Evolutionary conservation across 2,888 invertebrate genomes (phyloP).

Genomic region (Prosopocoilus inquinatus): DNA sequence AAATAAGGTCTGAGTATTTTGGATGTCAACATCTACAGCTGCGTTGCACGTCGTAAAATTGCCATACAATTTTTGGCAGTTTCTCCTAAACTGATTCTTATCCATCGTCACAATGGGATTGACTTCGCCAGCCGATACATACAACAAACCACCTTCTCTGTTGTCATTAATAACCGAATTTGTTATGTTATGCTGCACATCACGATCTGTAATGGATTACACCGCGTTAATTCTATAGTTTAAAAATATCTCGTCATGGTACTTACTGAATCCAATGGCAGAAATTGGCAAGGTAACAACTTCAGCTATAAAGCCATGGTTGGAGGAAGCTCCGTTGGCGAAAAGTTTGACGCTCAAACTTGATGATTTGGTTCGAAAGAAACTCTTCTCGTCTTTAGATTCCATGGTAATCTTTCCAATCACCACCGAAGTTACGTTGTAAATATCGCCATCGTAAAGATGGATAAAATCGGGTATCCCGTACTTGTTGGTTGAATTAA

Average conservation of each 20-base stretch:
- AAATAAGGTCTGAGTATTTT: constrained; percentile 87
- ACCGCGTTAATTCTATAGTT: neutral
- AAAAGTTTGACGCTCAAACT: constrained; percentile 88
- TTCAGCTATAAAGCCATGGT: constrained; percentile 96
- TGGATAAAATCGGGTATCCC: constrained; percentile 81
- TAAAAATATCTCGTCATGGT: constrained; percentile 7
- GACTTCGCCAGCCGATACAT: constrained; percentile 90
- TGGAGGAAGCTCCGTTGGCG: constrained; percentile 92
- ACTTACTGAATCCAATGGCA: constrained; percentile 84
- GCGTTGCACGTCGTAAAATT: constrained; percentile 89
- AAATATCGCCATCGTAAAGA: constrained; percentile 90
- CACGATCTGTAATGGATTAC: constrained; percentile 66
- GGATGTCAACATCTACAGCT: constrained; percentile 84
- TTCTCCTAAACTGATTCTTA: constrained; percentile 79
- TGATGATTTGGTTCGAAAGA: constrained; percentile 73
- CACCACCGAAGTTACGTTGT: constrained; percentile 73
- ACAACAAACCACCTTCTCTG: constrained; percentile 82
- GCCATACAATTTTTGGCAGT: constrained; percentile 88
- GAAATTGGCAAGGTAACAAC: constrained; percentile 92
- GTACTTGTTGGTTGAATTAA: constrained; percentile 79
- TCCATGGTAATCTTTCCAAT: constrained; percentile 73
- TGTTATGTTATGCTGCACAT: constrained; percentile 87
- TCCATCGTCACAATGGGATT: constrained; percentile 87
- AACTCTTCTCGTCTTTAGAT: constrained; percentile 67
- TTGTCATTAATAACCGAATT: constrained; percentile 78